A percentile compares a stretch with the other conserved stretches of the same genome.
Evolutionary conservation across 2,888 invertebrate genomes (phyloP).

Genomic region (Lepidonotus clava): DNA sequence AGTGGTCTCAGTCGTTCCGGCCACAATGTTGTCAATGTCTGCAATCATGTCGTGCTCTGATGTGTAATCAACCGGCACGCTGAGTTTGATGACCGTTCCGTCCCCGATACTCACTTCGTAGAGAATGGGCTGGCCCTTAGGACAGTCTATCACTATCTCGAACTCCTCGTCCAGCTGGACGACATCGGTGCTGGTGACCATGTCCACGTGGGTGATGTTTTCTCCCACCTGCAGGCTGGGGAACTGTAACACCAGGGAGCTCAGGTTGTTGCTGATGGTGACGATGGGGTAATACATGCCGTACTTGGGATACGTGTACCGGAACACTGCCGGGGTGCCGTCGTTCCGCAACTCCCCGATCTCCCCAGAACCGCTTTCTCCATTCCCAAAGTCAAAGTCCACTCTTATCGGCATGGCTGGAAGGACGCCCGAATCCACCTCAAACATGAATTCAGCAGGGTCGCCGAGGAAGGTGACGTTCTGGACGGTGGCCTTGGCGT

Average conservation of each 20-base stretch:
- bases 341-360: conserved; percentile 53
- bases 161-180: conserved; percentile 67
- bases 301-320: conserved; percentile 73
- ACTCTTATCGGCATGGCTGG: conserved; percentile 67
- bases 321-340: conserved; percentile 62
- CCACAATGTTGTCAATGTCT: neutral
- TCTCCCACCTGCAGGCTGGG: conserved; percentile 59
- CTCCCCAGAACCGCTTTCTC: conserved; percentile 64
- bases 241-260: conserved; percentile 62
- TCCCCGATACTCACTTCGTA: conserved; percentile 64
- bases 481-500: conserved; percentile 62
- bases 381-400: conserved; percentile 73
- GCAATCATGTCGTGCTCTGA: conserved; percentile 35
- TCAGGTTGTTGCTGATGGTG: conserved; percentile 73
- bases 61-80: neutral
- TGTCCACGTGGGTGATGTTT: conserved; percentile 74
- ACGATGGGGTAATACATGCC: conserved; percentile 75
- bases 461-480: conserved; percentile 70
- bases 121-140: conserved; percentile 68
- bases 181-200: conserved; percentile 67
- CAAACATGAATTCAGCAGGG: conserved; percentile 68
- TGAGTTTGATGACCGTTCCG: conserved; percentile 55
- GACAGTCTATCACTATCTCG: conserved; percentile 68
- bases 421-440: conserved; percentile 68
- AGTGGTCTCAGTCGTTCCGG: neutral